Percentiles rank a stretch among this genome's conserved stretches.
Conservation (phyloP, 2,113 vertebrate species). For the Hymenochirus boettgeri region DNA sequence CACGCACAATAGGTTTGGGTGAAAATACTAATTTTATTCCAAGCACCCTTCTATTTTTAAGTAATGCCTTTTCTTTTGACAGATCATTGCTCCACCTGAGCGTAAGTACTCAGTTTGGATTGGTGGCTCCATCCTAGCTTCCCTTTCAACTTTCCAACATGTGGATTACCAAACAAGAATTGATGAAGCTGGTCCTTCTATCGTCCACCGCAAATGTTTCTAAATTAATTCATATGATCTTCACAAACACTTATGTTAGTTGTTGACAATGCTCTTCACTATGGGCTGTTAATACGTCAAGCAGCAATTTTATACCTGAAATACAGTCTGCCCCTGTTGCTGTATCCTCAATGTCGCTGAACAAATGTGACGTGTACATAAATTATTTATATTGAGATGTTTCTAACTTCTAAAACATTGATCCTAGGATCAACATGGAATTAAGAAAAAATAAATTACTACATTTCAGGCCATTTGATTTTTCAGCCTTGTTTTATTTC, state of each 20-base stretch:
- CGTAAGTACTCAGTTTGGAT: conserved; percentile 98
- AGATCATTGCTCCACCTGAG: too few species aligned
- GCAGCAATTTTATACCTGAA: conserved; percentile 59
- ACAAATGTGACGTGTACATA: conserved; percentile 93
- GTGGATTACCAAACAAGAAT: conserved; percentile 97
- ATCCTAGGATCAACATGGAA: conserved; percentile 64
- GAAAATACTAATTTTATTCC: too few species aligned
- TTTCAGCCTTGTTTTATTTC: too few species aligned
- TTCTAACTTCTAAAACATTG: conserved; percentile 83
- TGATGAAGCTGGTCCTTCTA: conserved; percentile 87
- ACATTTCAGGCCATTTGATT: too few species aligned
- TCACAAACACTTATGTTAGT: conserved; percentile 51
- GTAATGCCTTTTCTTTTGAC: background rate
- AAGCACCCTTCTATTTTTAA: background rate
- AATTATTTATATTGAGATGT: conserved; percentile 93
- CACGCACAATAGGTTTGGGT: too few species aligned
- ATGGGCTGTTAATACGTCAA: conserved; percentile 61
- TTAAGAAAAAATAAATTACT: conserved; percentile 75
- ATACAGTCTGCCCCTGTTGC: conserved; percentile 63
- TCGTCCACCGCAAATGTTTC: too few species aligned
- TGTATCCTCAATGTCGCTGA: conserved; percentile 72
- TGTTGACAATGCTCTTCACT: conserved; percentile 58
- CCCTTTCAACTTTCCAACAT: conserved; percentile 98
- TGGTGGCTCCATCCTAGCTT: conserved; percentile 98
- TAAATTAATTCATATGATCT: conserved; percentile 57